Evolutionary conservation across 2,888 invertebrate genomes (phyloP), one percentile per base, ranked within the genome.

Genomic region (Venusia cambrica): DNA sequence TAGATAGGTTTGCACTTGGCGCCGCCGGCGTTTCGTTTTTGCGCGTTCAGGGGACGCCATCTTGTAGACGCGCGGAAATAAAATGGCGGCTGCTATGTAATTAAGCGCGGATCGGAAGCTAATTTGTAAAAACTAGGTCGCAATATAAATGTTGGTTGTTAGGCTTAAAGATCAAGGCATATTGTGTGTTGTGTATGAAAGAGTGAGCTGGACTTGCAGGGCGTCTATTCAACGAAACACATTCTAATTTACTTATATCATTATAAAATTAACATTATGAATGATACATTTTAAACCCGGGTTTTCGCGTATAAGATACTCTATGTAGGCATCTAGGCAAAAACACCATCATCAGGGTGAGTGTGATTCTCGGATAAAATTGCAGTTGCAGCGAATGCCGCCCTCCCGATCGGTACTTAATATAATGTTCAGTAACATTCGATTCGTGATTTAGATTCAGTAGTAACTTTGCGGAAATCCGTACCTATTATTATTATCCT

Each of bases 141-240:
- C 78, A 77, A 80, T 76, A 75, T 77, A 76, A 76, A 73, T 75
- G 73, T 51, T 73, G 74, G 71, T 72, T 68, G 74, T 73, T 75
- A 74, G 73, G 66, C 48, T 56, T 64, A 72, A 60, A 31, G 62
- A 58, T 51, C 66, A 69, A 45, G 76, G 81, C 77, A 79, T 83
- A 79, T 83, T 84, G 79, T 74, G 79, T 76, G 77, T 83, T 81
- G 84, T 81, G 84, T 83, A 79, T 81, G 80, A 69, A 79, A 70
- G 46, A 46, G 41, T 24, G 38, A 19, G 38, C 5, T n/a, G 25
- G 48, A 34, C 38, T 48, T 38, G 52, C 42, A 43, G 33, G 45
- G 46, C 38, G 39, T 39, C 42, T 45, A 45, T 34, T 27, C 44
- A 42, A 24, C 22, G 35, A n/a, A 34, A 42, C 24, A n/a, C n/a